Conservation (phyloP, 2,797 vertebrate genomes). For the Lerista edwardsae region DNA sequence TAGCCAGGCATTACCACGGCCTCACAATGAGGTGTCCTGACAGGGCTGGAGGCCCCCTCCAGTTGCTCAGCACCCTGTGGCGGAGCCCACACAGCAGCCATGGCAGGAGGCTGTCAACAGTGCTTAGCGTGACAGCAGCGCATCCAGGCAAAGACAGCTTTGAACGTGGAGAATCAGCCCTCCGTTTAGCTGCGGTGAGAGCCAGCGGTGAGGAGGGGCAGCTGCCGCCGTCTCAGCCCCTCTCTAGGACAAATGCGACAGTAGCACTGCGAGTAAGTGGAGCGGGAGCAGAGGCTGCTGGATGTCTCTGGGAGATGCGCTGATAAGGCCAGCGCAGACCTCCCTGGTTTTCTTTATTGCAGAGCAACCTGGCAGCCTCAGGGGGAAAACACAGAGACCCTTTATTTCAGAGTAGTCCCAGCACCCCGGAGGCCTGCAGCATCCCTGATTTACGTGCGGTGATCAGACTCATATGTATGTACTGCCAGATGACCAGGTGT, state of each 20-base stretch:
- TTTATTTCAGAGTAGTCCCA: not conserved
- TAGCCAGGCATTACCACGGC: not conserved
- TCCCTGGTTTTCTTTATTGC: not conserved
- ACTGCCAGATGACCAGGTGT: not conserved
- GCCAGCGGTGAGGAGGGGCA: accelerated
- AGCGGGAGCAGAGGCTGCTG: not conserved
- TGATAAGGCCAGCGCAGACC: slow-evolving; percentile 3
- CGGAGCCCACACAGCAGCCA: not conserved
- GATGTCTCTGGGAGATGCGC: not conserved
- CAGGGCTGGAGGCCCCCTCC: slow-evolving; percentile 9
- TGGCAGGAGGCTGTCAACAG: slow-evolving; percentile 39
- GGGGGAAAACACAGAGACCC: not conserved
- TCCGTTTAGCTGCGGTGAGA: not conserved
- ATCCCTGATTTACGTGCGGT: slow-evolving; percentile 5
- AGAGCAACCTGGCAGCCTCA: not conserved
- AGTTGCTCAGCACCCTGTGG: not conserved
- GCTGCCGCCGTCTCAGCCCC: not conserved
- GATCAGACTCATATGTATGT: not conserved
- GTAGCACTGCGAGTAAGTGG: not conserved
- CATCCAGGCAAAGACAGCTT: not conserved
- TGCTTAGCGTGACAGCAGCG: slow-evolving; percentile 30
- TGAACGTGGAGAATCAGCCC: not conserved
- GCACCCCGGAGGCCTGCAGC: not conserved
- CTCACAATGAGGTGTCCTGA: slow-evolving; percentile 5
- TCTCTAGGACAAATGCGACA: not conserved